Conservation (phyloP, 2,113 vertebrate genomes). For the Syngnathoides biaculeatus region DNA sequence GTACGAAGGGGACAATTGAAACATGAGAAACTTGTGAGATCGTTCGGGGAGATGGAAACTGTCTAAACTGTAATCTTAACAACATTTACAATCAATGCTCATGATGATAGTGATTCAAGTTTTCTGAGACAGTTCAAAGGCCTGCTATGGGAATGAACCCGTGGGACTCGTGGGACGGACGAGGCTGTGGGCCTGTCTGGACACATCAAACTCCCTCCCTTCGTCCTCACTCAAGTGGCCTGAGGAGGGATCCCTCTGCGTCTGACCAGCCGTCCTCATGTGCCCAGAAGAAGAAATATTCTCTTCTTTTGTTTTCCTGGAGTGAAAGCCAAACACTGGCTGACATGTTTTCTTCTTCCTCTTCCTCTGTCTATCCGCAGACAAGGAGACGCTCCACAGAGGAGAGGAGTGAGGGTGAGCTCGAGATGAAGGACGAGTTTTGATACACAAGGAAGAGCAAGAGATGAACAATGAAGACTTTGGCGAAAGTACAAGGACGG, state of each 20-base stretch:
- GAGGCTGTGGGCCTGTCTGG: slow-evolving; percentile 44
- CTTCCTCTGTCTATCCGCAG: neutral
- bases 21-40: neutral
- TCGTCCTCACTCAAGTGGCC: slow-evolving; percentile 21
- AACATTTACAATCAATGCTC: neutral
- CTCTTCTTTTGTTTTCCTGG: neutral
- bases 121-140: slow-evolving; percentile 7
- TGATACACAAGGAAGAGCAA: neutral
- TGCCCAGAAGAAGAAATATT: slow-evolving; percentile 17
- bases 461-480: slow-evolving; percentile 61
- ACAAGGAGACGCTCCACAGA: neutral
- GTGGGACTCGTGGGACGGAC: slow-evolving; percentile 8
- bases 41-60: neutral
- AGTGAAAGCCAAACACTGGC: neutral
- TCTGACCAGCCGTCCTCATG: slow-evolving; percentile 36
- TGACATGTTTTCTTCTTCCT: neutral
- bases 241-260: slow-evolving; percentile 30
- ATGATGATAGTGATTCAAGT: neutral
- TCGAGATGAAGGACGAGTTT: slow-evolving; percentile 8
- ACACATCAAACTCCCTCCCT: slow-evolving; percentile 15
- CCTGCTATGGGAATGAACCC: slow-evolving; percentile 21
- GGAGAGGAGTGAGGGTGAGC: slow-evolving; percentile 4
- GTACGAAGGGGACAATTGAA: neutral
- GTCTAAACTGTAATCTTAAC: neutral
- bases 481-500: slow-evolving; percentile 50